Percentiles rank a stretch among this genome's conserved stretches.
These are phyloP conservation scores for Desmophyllum pertusum DNA, from an alignment of 92 coral and sea anemone species.

Conservation along the genomic window DNA sequence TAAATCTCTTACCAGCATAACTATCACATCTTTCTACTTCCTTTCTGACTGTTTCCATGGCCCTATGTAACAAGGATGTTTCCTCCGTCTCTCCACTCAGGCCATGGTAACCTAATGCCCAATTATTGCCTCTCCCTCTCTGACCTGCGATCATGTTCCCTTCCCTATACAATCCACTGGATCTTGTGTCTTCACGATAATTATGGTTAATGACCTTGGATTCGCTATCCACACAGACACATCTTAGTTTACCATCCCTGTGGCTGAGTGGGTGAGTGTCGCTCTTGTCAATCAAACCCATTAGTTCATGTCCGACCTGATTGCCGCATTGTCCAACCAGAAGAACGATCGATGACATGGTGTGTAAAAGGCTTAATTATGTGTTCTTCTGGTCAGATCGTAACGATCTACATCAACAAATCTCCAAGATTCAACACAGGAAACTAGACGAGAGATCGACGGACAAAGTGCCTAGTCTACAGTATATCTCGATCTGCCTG, in stretches of 20 bases:
- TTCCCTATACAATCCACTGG: constrained; percentile 58
- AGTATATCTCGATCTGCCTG: background rate
- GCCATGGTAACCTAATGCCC: constrained; percentile 88
- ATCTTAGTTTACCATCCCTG: constrained; percentile 86
- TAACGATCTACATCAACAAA: background rate
- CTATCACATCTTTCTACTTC: constrained; percentile 88
- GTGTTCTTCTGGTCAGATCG: background rate
- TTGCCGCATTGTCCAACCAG: constrained; percentile 92
- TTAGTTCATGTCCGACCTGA: constrained; percentile 87
- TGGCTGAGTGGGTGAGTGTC: constrained; percentile 78
- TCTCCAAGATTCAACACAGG: no score
- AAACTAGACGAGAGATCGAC: background rate
- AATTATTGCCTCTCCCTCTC: constrained; percentile 85
- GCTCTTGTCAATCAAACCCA: constrained; percentile 74
- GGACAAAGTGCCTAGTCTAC: background rate
- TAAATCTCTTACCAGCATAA: constrained; percentile 67
- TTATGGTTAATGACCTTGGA: constrained; percentile 71
- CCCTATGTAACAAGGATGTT: constrained; percentile 63
- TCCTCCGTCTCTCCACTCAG: constrained; percentile 65
- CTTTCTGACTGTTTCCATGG: constrained; percentile 74
- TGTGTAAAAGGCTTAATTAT: no score
- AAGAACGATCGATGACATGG: constrained; percentile 79
- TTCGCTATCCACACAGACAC: constrained; percentile 91
- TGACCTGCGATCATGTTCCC: constrained; percentile 72
- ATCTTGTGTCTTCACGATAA: constrained; percentile 59